Evolutionary conservation across 2,113 vertebrate species (phyloP), one percentile per base, ranked within the genome.

Genomic region (Gavia stellata): DNA sequence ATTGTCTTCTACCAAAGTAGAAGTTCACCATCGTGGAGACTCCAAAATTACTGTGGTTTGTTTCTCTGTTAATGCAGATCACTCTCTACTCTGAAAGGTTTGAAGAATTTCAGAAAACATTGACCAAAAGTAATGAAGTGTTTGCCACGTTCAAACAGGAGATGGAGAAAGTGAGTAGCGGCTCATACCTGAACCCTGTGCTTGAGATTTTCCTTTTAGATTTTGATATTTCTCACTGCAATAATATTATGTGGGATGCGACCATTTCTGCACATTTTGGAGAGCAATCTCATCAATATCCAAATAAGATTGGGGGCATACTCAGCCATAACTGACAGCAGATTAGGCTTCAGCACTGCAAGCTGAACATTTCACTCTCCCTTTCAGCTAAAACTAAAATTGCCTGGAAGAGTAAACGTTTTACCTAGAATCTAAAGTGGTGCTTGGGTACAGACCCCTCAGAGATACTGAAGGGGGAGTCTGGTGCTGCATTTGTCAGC

Each of bases 91-190:
- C 98, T 7, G 98, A 99, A 96, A 99, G 99, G 97, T 99, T 99
- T 97, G 99, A 99, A 72, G 99, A 99, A 95, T 99, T 99, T 97
- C 99, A 99, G 98, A 98, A 80, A 55, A 99, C 99, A 1, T 91
- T 99, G 96, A 96, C 98, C 70, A 99, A 99, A 97, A 99, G 99
- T 98, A 99, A 99, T 58, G 99, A 99, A 74, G 99, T 99, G 87
- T 99, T 99, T 81, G 96, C 97, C 87, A 98, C 97, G 18, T 99
- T 99, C 98, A 99, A 99, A 95, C 98, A 99, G 92, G 99, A 99
- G 97, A 99, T 99, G 99, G 99, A 99, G 31, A 99, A 99, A 91
- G 99, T 99, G 85, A 97, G 98, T 98, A 89, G 45, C 66, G 66
- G 61, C 40, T 84, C 47, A 56, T 47, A 67, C 28, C 34, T 81